Base-by-base conservation (phyloP, 2,888 invertebrate genomes). In the Drosophila fulvimacula region DNA sequence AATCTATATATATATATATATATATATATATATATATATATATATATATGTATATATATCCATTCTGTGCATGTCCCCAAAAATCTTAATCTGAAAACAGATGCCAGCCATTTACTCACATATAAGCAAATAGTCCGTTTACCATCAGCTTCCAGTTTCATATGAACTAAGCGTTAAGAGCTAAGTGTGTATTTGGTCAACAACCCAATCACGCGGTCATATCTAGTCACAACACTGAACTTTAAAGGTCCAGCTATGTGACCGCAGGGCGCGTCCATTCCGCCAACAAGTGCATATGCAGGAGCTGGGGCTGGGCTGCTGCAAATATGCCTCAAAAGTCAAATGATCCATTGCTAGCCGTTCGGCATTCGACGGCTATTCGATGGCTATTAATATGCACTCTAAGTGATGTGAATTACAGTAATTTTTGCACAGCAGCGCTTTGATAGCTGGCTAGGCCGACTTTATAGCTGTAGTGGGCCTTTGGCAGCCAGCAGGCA, bases 361-460 rank as follows among this genome's bases (percentile, higher is more conserved):
- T 15, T 38, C 60, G 38, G 68, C 74, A 61, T 55, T 80, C 83
- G 80, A 79, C 75, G 79, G 76, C 81, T 83, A 85, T 83, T 79
- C 83, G 73, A 81, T 81, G 79, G 76, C 81, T 88, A 88, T 88
- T 90, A 90, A 91, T 91, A 90, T 89, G 81, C 89, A 85, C 89
- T 91, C 89, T 87, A 90, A 91, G 90, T 89, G 90, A 83, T 84
- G 90, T 84, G 90, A 91, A 91, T 91, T 91, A 91, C 91, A 72
- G 91, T 91, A 89, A 91, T 91, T 91, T 90, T 76, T 70, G 76
- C 72, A 32, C 48, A 66, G 73, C 79, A 76, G 75, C 66, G 67
- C 79, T 84, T 86, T 88, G 89, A 82, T 89, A 82, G 76, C 75
- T 67, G 58, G n/a, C 32, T 27, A 53, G 77, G 55, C 51, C 66